These are phyloP conservation scores for Poicephalus meyeri DNA, from an alignment of 2,113 vertebrate genomes.

Conservation along the genomic window DNA sequence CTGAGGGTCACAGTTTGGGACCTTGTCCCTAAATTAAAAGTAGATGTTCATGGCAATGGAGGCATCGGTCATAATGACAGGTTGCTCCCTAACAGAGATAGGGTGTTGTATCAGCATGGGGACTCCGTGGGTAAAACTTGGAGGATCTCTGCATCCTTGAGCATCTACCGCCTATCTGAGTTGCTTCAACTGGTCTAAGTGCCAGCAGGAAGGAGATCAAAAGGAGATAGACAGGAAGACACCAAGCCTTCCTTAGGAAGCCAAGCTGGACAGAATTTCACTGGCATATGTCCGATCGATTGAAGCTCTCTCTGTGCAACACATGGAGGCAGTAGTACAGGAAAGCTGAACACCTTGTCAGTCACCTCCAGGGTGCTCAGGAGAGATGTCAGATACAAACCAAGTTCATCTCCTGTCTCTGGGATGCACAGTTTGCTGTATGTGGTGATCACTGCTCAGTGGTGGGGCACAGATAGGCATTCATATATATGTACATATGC, in stretches of 20 bases:
- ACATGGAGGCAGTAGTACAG: background rate
- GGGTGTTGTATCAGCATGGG: rapidly evolving
- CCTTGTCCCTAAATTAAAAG: background rate
- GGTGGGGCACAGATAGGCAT: background rate
- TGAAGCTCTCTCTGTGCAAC: background rate
- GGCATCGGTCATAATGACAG: background rate
- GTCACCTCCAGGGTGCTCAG: background rate
- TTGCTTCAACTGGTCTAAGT: background rate
- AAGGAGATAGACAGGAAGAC: background rate
- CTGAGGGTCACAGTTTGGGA: background rate
- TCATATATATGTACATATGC: background rate
- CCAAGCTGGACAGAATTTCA: background rate
- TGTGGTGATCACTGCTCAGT: background rate
- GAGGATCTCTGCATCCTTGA: background rate
- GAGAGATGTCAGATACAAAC: background rate
- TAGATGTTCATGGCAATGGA: background rate
- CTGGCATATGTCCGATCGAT: rapidly evolving
- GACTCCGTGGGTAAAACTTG: background rate
- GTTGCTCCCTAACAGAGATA: background rate
- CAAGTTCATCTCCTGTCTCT: background rate
- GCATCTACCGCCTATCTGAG: background rate
- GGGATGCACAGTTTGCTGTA: background rate
- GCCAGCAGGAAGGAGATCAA: background rate
- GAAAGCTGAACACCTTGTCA: background rate
- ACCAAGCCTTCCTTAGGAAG: background rate